Evolutionary conservation across 2,113 vertebrate species (phyloP).

Genomic region (Cathartes aura): DNA sequence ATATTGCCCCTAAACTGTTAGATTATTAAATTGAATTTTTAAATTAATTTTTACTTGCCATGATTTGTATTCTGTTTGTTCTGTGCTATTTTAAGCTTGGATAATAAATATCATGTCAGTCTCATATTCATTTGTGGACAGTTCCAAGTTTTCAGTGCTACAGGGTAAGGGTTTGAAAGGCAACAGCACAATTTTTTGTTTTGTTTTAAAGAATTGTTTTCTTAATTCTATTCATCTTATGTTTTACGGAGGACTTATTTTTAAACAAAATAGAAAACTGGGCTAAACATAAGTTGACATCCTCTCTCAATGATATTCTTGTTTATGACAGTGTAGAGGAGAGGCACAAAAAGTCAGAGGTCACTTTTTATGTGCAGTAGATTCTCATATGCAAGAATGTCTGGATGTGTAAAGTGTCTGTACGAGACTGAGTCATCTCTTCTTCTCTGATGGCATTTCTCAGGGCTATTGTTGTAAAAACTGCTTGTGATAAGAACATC

Average conservation of each 20-base stretch:
- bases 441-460: conserved; percentile 41
- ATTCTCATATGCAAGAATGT: conserved; percentile 54
- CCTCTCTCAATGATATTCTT: conserved; percentile 63
- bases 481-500: conserved; percentile 42
- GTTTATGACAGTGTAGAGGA: conserved; percentile 66
- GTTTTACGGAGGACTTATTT: conserved; percentile 36
- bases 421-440: conserved; percentile 7
- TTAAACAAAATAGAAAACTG: conserved; percentile 34
- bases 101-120: conserved; percentile 66
- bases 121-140: conserved; percentile 52
- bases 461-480: conserved; percentile 37
- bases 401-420: conserved; percentile 64
- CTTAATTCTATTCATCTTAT: not conserved
- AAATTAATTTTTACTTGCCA: conserved; percentile 71
- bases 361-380: conserved; percentile 46
- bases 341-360: conserved; percentile 74
- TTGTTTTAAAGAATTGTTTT: conserved; percentile 29
- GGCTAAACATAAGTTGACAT: conserved; percentile 67
- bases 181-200: conserved; percentile 39
- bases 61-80: conserved; percentile 68
- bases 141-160: conserved; percentile 65
- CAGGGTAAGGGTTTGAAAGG: conserved; percentile 59
- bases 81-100: conserved; percentile 66
- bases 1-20: conserved; percentile 67
- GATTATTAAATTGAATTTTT: conserved; percentile 68